phyloP scores from a whole-genome alignment of 1,140 invertebrate genomes.

The Diploscapter pachys region DNA sequence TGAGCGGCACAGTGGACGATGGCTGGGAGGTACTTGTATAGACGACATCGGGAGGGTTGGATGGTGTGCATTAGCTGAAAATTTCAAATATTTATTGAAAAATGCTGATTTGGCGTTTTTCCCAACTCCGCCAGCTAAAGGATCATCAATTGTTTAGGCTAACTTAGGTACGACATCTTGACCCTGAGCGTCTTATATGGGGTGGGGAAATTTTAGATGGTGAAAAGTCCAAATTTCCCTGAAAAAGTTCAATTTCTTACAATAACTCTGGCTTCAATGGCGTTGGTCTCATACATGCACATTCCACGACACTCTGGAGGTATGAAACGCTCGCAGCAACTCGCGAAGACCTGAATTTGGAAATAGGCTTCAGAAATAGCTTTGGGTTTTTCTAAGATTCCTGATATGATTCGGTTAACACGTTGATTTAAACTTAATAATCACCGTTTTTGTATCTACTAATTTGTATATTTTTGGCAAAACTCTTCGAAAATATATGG shows the following conservation, averaged over 20 bases:
- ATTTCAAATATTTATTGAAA: background rate
- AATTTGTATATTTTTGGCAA: background rate
- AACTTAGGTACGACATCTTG: no score
- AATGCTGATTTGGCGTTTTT: background rate
- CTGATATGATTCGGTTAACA: background rate
- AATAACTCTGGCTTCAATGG: constrained; percentile 54
- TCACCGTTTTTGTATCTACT: background rate
- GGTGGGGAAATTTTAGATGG: no score
- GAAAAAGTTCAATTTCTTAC: constrained; percentile 30
- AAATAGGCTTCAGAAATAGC: background rate
- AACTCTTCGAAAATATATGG: background rate
- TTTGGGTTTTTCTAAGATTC: no score
- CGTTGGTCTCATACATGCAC: constrained; percentile 57
- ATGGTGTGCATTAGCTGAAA: constrained; percentile 58
- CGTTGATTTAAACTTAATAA: background rate
- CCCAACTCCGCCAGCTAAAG: no score
- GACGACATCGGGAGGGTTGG: constrained; percentile 54
- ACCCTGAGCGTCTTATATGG: no score
- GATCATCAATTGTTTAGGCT: no score
- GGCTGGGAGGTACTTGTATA: constrained; percentile 55
- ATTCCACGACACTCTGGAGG: constrained; percentile 57
- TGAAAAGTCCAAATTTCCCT: background rate
- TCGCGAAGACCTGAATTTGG: constrained; percentile 45
- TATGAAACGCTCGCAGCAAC: constrained; percentile 57
- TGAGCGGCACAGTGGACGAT: constrained; percentile 58